Conservation (phyloP, 2,113 vertebrate genomes). For the Rana temporaria region DNA sequence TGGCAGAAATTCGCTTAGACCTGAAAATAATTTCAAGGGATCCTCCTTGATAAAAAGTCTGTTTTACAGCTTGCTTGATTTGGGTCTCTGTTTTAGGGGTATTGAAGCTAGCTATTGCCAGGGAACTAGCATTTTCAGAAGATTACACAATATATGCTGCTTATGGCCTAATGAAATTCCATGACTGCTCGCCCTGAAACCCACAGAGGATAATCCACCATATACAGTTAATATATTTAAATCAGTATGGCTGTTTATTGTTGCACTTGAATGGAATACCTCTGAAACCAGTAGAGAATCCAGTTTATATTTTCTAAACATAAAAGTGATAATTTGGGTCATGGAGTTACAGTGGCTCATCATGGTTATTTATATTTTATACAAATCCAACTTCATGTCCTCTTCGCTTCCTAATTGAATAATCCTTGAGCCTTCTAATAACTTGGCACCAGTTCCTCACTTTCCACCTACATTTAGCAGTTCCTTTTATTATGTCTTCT, state of each 20-base stretch:
- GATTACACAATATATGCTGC: too few species aligned
- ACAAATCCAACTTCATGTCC: not conserved
- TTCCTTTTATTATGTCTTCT: constrained; percentile 54
- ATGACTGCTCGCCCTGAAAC: too few species aligned
- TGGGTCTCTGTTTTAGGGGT: too few species aligned
- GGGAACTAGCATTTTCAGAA: too few species aligned
- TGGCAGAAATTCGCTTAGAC: too few species aligned
- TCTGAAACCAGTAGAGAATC: not conserved
- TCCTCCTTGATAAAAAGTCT: too few species aligned
- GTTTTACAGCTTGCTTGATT: too few species aligned
- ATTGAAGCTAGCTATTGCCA: too few species aligned
- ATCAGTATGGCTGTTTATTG: not conserved
- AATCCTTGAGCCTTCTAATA: constrained; percentile 49
- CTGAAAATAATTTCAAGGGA: too few species aligned
- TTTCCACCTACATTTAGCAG: constrained; percentile 55
- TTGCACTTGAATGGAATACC: constrained; percentile 2
- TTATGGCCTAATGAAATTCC: too few species aligned
- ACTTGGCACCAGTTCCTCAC: constrained; percentile 48
- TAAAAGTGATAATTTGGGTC: not conserved
- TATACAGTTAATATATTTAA: too few species aligned
- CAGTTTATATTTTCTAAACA: not conserved
- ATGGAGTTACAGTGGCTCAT: not conserved
- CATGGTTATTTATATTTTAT: constrained; percentile 18
- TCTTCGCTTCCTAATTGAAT: constrained; percentile 40
- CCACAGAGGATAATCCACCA: too few species aligned